phyloP scores from a whole-genome alignment of 2,797 vertebrate genomes.

The Gadopsis marmoratus region DNA sequence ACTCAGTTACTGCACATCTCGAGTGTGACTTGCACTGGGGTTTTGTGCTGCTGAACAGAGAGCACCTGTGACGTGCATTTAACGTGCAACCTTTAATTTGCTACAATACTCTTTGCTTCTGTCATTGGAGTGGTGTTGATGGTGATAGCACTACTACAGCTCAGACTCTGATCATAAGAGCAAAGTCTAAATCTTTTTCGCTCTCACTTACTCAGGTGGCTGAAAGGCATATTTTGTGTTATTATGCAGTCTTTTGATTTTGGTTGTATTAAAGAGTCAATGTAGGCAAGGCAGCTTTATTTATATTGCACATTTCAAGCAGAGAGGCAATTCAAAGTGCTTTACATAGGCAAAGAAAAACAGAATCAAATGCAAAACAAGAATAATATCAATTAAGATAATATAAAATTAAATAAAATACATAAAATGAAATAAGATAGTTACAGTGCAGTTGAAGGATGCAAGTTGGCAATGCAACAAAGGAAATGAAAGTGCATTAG shows the following conservation, averaged over 20 bases:
- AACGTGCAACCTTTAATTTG: conserved; percentile 17
- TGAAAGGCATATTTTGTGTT: conserved; percentile 8
- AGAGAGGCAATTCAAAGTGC: too few relatives aligned
- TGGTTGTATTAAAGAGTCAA: too few relatives aligned
- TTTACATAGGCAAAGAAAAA: too few relatives aligned
- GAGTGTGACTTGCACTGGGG: neutral
- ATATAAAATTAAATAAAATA: too few relatives aligned
- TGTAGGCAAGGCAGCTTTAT: too few relatives aligned
- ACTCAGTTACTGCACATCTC: neutral
- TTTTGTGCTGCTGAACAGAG: conserved; percentile 5
- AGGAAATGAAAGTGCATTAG: too few relatives aligned
- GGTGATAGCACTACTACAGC: neutral
- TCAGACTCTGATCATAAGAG: conserved; percentile 23
- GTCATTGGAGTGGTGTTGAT: conserved; percentile 9
- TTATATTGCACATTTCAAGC: too few relatives aligned
- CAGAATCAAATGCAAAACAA: too few relatives aligned
- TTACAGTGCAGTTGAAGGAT: too few relatives aligned
- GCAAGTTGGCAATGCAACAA: too few relatives aligned
- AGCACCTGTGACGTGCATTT: conserved; percentile 24
- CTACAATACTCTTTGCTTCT: conserved; percentile 9
- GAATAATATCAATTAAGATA: too few relatives aligned
- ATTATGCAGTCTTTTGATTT: neutral
- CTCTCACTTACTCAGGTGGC: conserved; percentile 7
- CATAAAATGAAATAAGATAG: too few relatives aligned
- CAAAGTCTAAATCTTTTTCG: neutral